Base-by-base conservation (phyloP, 2,797 vertebrate genomes). In the Calcarius lapponicus region DNA sequence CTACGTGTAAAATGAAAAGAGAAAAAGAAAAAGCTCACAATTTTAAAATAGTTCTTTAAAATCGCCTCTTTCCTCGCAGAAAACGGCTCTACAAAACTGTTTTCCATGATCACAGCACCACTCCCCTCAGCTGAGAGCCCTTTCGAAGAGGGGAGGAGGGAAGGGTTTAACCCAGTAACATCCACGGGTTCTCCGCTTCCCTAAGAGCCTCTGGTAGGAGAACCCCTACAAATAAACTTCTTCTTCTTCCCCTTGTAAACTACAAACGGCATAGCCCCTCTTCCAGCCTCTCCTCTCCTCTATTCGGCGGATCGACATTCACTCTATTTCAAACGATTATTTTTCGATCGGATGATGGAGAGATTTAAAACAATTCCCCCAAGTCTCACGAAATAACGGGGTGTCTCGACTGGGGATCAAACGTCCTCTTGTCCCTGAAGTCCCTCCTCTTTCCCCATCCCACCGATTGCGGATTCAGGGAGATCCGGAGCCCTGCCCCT, bases 111-210 rank as follows among this genome's bases (percentile, higher is more conserved):
- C 58, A 2, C 21, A 34, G 42, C 34, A 11, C 2, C 51, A 0
- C 2, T 12, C 1, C 2, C 9, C 13, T 50, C 53, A 17, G 78
- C 51, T 17, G 28, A 40, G 1, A 14, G n/a, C 10, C 29, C 45
- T 58, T 38, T 7, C 4, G 3, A 19, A 1, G 36, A 13, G 22
- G 31, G 6, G 19, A 26, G 25, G 10, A 24, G 7, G 69, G 64
- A 3, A 56, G 1, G 3, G 31, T 16, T 7, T 24, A 4, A 5
- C 19, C 9, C 51, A 13, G 6, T 2, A 38, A 6, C 32, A 34
- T 28, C 7, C 71, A 8, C 19, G 10, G 1, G 1, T 7, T 31
- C 36, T 2, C 25, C 9, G 1, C 12, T 73, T 34, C 50, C 45
- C 1, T 10, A 2, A 64, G 7, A 81, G 28, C 16, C 42, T 56